Conservation (phyloP, 1,140 invertebrate species). For the Nasonia longicornis region DNA sequence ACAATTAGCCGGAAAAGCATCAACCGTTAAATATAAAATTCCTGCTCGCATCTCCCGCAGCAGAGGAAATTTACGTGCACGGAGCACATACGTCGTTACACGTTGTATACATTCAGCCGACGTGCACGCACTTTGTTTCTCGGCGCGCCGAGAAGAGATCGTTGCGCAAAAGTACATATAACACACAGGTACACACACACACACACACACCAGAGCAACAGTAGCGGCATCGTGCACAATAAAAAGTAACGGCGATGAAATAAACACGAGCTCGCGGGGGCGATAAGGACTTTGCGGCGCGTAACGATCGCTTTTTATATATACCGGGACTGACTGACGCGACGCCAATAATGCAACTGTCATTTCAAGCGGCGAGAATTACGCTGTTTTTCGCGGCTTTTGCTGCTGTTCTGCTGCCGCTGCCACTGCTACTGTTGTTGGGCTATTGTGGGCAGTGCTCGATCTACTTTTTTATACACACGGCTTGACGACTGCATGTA, state of each 20-base stretch:
- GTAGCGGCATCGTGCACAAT: constrained; percentile 9
- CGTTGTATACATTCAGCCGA: neutral
- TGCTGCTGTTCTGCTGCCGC: too few species aligned
- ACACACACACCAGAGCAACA: neutral
- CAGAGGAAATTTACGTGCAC: too few species aligned
- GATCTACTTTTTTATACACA: neutral
- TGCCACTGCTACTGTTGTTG: neutral
- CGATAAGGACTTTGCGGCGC: constrained; percentile 51
- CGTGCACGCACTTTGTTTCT: constrained; percentile 6
- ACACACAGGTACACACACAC: neutral
- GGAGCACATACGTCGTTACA: constrained; percentile 48
- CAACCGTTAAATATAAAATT: too few species aligned
- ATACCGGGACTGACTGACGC: neutral
- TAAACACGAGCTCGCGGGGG: constrained; percentile 43
- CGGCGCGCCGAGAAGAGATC: neutral
- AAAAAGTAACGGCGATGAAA: constrained; percentile 54
- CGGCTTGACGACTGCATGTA: neutral
- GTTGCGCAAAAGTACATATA: neutral
- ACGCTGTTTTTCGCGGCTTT: constrained; percentile 1
- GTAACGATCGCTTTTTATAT: constrained; percentile 49
- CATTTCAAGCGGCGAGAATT: constrained; percentile 10
- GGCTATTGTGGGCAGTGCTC: neutral
- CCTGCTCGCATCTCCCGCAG: too few species aligned
- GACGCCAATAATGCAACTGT: constrained; percentile 12
- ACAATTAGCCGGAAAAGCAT: too few species aligned